Percentiles rank a stretch among this genome's conserved stretches.
phyloP scores from a whole-genome alignment of 2,888 invertebrate species.

The Capitulum mitella region DNA sequence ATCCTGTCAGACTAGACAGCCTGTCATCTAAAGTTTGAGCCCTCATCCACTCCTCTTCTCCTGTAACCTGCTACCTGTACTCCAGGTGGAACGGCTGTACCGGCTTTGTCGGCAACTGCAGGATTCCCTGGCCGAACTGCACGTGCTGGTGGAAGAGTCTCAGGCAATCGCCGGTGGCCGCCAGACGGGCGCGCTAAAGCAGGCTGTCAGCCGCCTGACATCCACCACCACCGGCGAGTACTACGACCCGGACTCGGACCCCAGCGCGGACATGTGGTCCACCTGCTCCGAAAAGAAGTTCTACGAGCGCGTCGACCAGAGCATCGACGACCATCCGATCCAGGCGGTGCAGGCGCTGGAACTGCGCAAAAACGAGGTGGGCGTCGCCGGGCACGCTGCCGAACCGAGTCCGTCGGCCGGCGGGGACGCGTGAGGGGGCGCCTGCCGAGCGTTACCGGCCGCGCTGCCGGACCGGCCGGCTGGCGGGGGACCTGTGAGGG shows the following conservation, averaged over 20 bases:
- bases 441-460: no score
- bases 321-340: background rate
- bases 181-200: background rate
- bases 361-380: background rate
- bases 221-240: background rate
- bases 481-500: background rate
- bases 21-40: background rate
- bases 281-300: constrained; percentile 10
- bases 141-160: background rate
- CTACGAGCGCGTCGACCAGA: background rate
- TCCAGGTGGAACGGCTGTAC: background rate
- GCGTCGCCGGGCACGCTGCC: no score
- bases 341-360: constrained; percentile 4
- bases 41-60: background rate
- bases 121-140: background rate
- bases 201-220: constrained; percentile 1
- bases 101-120: constrained; percentile 6
- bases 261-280: background rate
- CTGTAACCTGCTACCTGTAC: background rate
- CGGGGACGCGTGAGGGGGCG: no score
- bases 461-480: no score
- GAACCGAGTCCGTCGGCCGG: no score
- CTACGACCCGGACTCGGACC: constrained; percentile 13
- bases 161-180: background rate
- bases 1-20: no score